Base-by-base conservation (phyloP, 2,113 vertebrate species). In the Callorhinus ursinus region DNA sequence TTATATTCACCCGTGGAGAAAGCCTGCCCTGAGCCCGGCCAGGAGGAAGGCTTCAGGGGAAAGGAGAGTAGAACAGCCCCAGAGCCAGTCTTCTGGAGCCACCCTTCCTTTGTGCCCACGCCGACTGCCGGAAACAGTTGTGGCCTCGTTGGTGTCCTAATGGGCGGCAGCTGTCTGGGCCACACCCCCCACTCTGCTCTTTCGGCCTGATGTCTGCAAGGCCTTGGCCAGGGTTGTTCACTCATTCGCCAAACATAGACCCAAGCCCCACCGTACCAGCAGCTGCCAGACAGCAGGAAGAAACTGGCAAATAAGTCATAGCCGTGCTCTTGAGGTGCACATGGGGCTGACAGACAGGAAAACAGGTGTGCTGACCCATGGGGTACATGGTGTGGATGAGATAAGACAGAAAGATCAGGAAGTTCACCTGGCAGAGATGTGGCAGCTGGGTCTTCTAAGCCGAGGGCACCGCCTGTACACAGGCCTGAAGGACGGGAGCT, bases 11-110 rank as follows among this genome's bases (percentile, higher is more conserved):
- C 67, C 26, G 0, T 36, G 14, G 88, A 90, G 42, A 31, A 63
- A 49, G 91, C 82, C 91, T 21, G 36, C 28, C 83, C 86, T 4
- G 49, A 57, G 67, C 80, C 28, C 1, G 2, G 87, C 83, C 57
- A 0, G 0, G 72, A 42, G 67, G 88, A 55, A 33, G 33, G 59
- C 42, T 57, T 69, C 16, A 1, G 39, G 31, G 0, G 0, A 1
- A 1, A 90, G 85, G 33, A 53, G 39, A 14, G 71, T 0, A 19
- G 39, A 11, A 24, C 49, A 4, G 42, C 63, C 51, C 28, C 1
- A 0, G 22, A 46, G 72, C 39, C 57, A 13, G 15, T 22, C 18
- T 31, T 31, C 61, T 24, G 36, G 26, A 79, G 31, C 69, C 46
- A 4, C 63, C 77, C 49, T 55, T 61, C 79, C 51, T 26, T 26